Conservation (phyloP, 2,113 vertebrate genomes). For the Microtus richardsoni region DNA sequence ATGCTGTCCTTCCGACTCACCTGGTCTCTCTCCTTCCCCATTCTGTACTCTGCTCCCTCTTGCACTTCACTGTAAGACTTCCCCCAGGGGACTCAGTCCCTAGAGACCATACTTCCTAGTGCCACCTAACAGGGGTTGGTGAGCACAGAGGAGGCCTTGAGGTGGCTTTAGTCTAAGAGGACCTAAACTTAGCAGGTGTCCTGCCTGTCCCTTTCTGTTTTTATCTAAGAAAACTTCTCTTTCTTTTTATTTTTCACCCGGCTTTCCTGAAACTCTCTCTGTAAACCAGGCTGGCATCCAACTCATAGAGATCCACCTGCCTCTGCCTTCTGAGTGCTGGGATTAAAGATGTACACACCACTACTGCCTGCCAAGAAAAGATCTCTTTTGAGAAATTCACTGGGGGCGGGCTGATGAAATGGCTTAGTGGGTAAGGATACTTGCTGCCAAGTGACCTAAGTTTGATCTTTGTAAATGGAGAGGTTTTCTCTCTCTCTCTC, state of each 20-base stretch:
- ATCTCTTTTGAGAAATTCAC: background rate
- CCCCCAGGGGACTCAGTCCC: background rate
- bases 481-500: background rate
- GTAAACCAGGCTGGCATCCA: background rate
- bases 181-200: background rate
- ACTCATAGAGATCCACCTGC: background rate
- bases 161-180: background rate
- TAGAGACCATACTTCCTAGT: background rate
- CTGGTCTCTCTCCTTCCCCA: background rate
- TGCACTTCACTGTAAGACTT: too few relatives aligned
- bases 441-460: background rate
- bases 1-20: background rate
- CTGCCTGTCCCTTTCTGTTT: background rate
- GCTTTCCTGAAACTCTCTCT: background rate
- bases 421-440: background rate
- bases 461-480: background rate
- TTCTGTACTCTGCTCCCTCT: background rate
- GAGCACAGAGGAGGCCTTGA: rapidly evolving
- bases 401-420: background rate
- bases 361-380: background rate
- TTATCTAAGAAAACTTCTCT: background rate
- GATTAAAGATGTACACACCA: background rate
- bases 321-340: background rate
- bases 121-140: background rate
- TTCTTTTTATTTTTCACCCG: background rate